Percentiles rank a stretch among this genome's conserved stretches.
Evolutionary conservation across 1,140 invertebrate genomes (phyloP).

Genomic region (Sitophilus oryzae): DNA sequence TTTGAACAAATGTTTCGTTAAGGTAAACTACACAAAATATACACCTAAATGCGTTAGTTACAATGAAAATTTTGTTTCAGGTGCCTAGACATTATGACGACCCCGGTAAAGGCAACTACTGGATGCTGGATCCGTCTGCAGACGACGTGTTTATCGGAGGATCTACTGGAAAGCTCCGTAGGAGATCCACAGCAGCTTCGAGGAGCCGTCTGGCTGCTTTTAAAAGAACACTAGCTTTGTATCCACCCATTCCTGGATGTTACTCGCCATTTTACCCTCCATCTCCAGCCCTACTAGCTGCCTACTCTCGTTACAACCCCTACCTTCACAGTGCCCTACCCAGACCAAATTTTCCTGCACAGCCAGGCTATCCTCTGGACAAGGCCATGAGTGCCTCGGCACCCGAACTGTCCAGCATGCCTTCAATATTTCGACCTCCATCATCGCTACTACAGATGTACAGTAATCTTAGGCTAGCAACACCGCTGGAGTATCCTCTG

Average conservation of each 20-base stretch:
- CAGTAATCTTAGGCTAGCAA: slow-evolving; percentile 31
- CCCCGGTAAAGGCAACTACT: slow-evolving; percentile 92
- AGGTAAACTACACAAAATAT: slow-evolving; percentile 43
- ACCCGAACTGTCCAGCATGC: slow-evolving; percentile 21
- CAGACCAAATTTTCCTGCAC: slow-evolving; percentile 15
- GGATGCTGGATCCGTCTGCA: slow-evolving; percentile 91
- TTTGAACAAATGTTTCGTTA: slow-evolving; percentile 98
- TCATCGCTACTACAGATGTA: slow-evolving; percentile 36
- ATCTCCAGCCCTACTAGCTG: slow-evolving; percentile 23
- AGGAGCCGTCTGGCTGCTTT: slow-evolving; percentile 81
- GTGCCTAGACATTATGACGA: slow-evolving; percentile 91
- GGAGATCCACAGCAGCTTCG: slow-evolving; percentile 81
- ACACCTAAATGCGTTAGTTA: neutral
- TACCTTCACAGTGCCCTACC: slow-evolving; percentile 31
- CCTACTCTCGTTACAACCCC: slow-evolving; percentile 37
- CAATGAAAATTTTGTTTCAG: neutral
- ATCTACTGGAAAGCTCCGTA: slow-evolving; percentile 87
- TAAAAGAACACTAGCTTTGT: slow-evolving; percentile 59
- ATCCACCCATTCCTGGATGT: slow-evolving; percentile 44
- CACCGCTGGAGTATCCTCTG: slow-evolving; percentile 31
- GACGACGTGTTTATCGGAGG: slow-evolving; percentile 98
- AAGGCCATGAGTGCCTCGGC: slow-evolving; percentile 20
- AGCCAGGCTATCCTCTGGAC: slow-evolving; percentile 28
- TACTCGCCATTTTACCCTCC: slow-evolving; percentile 30
- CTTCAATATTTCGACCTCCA: slow-evolving; percentile 27